These are phyloP conservation scores for Drosophila rellima DNA, from an alignment of 2,888 invertebrate genomes.

Conservation along the genomic window DNA sequence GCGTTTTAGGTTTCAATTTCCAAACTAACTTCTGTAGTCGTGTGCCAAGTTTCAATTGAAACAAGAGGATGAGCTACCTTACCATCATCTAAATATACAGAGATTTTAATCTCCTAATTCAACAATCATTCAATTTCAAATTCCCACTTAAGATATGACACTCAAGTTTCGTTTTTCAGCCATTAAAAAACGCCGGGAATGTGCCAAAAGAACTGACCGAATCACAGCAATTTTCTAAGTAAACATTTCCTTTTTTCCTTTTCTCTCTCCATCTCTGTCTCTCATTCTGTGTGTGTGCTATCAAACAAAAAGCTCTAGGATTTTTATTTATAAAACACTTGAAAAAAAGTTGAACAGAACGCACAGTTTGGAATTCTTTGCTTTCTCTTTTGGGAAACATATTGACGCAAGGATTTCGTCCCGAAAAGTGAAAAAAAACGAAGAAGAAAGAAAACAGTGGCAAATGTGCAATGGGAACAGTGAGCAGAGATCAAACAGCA, in stretches of 20 bases:
- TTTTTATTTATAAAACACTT: conserved; percentile 79
- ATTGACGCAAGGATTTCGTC: conserved; percentile 73
- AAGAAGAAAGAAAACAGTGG: conserved; percentile 32
- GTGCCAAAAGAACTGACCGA: conserved; percentile 53
- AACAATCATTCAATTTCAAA: conserved; percentile 69
- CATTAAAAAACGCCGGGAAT: conserved; percentile 15
- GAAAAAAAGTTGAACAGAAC: conserved; percentile 62
- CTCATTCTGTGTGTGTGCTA: conserved; percentile 12
- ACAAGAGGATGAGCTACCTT: too few species aligned
- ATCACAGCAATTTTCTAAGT: conserved; percentile 77
- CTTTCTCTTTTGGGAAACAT: conserved; percentile 37
- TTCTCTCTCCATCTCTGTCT: background rate
- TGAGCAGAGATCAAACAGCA: conserved; percentile 72
- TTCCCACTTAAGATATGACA: conserved; percentile 56
- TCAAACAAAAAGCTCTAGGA: conserved; percentile 53
- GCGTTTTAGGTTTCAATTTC: background rate
- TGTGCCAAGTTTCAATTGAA: background rate
- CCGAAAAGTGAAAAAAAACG: conserved; percentile 20
- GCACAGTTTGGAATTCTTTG: conserved; percentile 37
- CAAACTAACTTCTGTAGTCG: background rate
- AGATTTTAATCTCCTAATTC: conserved; percentile 70
- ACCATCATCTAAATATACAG: background rate
- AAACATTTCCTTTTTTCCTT: conserved; percentile 57
- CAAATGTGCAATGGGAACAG: conserved; percentile 67
- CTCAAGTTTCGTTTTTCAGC: conserved; percentile 43